Base-by-base conservation (phyloP, 2,888 invertebrate genomes). In the Nemurella pictetii region DNA sequence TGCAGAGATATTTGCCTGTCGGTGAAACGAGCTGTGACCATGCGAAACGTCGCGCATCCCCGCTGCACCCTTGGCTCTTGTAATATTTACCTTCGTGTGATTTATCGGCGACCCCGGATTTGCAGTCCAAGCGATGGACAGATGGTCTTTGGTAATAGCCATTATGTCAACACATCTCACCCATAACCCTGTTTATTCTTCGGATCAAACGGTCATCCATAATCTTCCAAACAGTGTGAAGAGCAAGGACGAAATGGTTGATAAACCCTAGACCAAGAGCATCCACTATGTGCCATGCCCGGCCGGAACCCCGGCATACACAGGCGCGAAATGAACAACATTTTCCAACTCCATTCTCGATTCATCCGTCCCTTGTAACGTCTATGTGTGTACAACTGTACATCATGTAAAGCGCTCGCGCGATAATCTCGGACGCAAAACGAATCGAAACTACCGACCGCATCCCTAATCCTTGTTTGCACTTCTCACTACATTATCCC, bases 11-110 rank as follows among this genome's bases (percentile, higher is more conserved):
- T 29, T 29, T 29, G 29, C n/a, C 9, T 35, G 80, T 25, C 80
- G 29, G 29, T 15, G 80, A 30, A 32, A 36, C 12, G 36, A 81
- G 81, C 78, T 29, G 78, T 29, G 28, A 82, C 25, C 81, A 35
- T 82, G 82, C 72, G 82, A 82, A 82, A 36, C 25, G 32, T 26
- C 20, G 32, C 35, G n/a, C 35, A 30, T 26, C 29, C 26, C n/a
- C 30, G 82, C 85, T 82, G 80, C 55, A 80, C 84, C 85, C 75
- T 85, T 55, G 75, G 35, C 85, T 74, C 85, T 83, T 77, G 84
- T 20, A 55, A 77, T 86, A 85, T 86, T 86, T 86, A 85, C 85
- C 80, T 86, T 83, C 86, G 86, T 86, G 86, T 86, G 86, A 86
- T 86, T 86, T 86, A 86, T 86, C 85, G 86, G 80, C 85, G 83